Conservation (phyloP, 2,888 invertebrate genomes). For the Gari tellinella region DNA sequence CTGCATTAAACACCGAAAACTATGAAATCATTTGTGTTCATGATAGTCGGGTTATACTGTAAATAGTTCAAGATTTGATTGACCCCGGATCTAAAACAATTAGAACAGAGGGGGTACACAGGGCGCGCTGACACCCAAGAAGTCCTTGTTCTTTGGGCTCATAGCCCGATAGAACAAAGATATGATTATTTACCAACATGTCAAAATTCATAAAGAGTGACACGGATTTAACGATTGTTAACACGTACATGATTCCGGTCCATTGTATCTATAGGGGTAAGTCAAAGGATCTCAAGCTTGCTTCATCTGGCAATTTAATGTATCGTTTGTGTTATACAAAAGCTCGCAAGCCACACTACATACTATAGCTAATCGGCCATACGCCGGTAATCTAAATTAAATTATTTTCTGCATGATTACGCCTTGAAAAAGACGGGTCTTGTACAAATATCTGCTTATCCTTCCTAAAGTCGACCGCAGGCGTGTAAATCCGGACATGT, state of each 20-base stretch:
- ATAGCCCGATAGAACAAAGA: background rate
- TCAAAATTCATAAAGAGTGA: slow-evolving; percentile 6
- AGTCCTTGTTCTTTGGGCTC: too few relatives aligned
- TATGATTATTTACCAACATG: slow-evolving; percentile 5
- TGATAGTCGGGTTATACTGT: too few relatives aligned
- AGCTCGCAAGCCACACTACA: slow-evolving; percentile 8
- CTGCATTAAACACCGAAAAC: too few relatives aligned
- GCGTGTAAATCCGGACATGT: too few relatives aligned
- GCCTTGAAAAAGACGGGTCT: background rate
- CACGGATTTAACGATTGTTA: too few relatives aligned
- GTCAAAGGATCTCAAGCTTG: slow-evolving; percentile 7
- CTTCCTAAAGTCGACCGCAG: too few relatives aligned
- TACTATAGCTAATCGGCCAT: slow-evolving; percentile 34
- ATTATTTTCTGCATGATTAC: slow-evolving; percentile 50
- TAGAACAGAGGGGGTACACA: too few relatives aligned
- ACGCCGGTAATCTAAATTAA: slow-evolving; percentile 46
- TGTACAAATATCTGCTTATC: too few relatives aligned
- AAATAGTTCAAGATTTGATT: too few relatives aligned
- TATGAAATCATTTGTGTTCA: too few relatives aligned
- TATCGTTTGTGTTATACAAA: slow-evolving; percentile 42
- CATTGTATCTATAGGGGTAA: background rate
- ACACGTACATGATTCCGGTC: background rate
- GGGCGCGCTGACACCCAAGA: too few relatives aligned
- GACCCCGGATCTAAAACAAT: too few relatives aligned
- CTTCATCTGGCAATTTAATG: slow-evolving; percentile 36